Evolutionary conservation across 2,888 invertebrate genomes (phyloP).

Genomic region (Tuta absoluta): DNA sequence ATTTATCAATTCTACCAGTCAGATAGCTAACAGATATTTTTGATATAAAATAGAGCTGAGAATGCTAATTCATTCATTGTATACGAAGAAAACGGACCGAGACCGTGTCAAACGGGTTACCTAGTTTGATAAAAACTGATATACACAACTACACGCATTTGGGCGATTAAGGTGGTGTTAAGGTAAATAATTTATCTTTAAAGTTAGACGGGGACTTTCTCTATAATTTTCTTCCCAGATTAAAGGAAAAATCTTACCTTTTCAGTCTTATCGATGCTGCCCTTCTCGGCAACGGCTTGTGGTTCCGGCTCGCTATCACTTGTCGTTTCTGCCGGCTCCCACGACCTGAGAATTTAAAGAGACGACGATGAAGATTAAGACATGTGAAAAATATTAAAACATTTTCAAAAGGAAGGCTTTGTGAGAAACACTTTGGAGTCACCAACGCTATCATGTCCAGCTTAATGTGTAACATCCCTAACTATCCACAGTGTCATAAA

Average conservation of each 20-base stretch:
- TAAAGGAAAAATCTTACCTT: constrained; percentile 57
- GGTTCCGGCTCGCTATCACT: constrained; percentile 73
- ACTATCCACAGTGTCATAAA: no score
- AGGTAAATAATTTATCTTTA: no score
- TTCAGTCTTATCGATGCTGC: constrained; percentile 79
- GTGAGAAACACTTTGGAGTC: no score
- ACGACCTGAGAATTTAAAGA: constrained; percentile 59
- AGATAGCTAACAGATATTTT: neutral
- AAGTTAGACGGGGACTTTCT: no score
- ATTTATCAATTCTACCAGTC: neutral
- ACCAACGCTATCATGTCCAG: no score
- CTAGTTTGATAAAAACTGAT: neutral
- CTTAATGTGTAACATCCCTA: no score
- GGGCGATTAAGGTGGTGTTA: no score
- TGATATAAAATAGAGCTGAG: neutral
- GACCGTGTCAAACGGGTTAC: neutral
- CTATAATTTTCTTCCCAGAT: no score
- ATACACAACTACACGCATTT: no score
- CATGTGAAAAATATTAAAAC: no score
- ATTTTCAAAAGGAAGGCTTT: no score
- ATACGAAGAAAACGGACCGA: neutral
- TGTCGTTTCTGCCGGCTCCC: constrained; percentile 71
- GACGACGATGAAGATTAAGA: no score
- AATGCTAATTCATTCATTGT: neutral
- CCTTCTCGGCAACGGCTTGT: constrained; percentile 67